Evolutionary conservation across 2,797 vertebrate genomes (phyloP).

Genomic region (Lagorchestes hirsutus): DNA sequence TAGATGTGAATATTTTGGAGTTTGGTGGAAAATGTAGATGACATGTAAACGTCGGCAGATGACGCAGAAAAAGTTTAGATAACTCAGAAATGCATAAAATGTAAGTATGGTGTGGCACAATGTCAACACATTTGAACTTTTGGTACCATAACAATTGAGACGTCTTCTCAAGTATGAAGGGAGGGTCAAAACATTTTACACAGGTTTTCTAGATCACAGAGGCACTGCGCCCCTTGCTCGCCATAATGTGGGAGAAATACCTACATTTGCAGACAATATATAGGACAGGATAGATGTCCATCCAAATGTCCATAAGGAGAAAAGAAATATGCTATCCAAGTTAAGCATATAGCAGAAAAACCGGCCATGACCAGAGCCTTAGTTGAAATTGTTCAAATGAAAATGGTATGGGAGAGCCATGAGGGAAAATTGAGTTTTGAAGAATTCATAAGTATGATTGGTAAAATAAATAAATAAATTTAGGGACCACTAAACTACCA

Average conservation of each 20-base stretch:
- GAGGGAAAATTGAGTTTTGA: not conserved
- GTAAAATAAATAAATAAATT: conserved; percentile 30
- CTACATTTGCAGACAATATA: not conserved
- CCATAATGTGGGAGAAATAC: not conserved
- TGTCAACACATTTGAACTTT: too few relatives aligned
- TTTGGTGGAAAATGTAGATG: too few relatives aligned
- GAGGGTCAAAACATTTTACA: too few relatives aligned
- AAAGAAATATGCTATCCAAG: not conserved
- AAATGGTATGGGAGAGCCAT: conserved; percentile 22
- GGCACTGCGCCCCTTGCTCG: too few relatives aligned
- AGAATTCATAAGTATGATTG: not conserved
- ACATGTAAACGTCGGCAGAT: too few relatives aligned
- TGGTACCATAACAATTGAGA: too few relatives aligned
- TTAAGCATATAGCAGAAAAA: not conserved
- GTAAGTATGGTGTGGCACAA: too few relatives aligned
- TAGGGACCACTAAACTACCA: not conserved
- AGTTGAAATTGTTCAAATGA: not conserved
- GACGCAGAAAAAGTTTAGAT: too few relatives aligned
- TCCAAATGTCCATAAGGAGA: not conserved
- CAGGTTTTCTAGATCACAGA: too few relatives aligned
- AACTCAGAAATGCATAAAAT: too few relatives aligned
- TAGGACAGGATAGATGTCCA: not conserved
- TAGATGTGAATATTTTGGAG: too few relatives aligned
- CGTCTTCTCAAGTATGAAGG: too few relatives aligned
- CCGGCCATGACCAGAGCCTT: not conserved